Base-by-base conservation (phyloP, 2,888 invertebrate genomes). In the Cerastoderma edule region DNA sequence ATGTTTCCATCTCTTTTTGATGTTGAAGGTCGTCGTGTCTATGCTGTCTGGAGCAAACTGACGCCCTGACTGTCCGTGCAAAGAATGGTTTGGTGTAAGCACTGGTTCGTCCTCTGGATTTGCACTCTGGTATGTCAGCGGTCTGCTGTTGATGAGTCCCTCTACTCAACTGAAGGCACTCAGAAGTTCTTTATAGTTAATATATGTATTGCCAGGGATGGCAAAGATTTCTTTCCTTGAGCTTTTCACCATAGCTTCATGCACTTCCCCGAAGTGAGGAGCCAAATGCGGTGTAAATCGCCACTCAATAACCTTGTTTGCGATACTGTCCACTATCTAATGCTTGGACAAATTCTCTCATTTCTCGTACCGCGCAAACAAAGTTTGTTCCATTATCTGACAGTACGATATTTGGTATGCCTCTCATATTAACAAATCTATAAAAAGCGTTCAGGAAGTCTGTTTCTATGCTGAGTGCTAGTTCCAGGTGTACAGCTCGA, bases 341-440 rank as follows among this genome's bases (percentile, higher is more conserved):
- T 33, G 19, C 27, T 24, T 24, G 32, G 3, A 54, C 24, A 4
- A 64, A 33, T 19, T 63, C 60, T 32, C 64, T 54, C 6, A 69
- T 44, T 35, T 54, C 60, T 27, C 65, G 33, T 16, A 71, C 60
- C 10, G 77, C 79, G 4, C 75, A 80, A 13, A 79, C 69, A 67
- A 82, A 78, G 65, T 78, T 80, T 30, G 81, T 78, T 13, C 79
- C 75, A 68, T 81, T 78, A 66, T 82, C 78, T 1, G 72, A 75
- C 3, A 66, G 32, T 4, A 82, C 65, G 16, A 68, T 35, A 22
- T 24, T 54, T 56, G 80, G 77, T n/a, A 73, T 19, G 10, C 80
- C 80, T 64, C 80, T 54, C 13, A 79, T 22, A 66, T 56, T 73
- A 13, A 65, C 56, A 64, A 83, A 66, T 2, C 75, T 27, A 48